These are phyloP conservation scores for Aleiodes sp. DNA, from an alignment of 1,140 invertebrate species.

Conservation along the genomic window DNA sequence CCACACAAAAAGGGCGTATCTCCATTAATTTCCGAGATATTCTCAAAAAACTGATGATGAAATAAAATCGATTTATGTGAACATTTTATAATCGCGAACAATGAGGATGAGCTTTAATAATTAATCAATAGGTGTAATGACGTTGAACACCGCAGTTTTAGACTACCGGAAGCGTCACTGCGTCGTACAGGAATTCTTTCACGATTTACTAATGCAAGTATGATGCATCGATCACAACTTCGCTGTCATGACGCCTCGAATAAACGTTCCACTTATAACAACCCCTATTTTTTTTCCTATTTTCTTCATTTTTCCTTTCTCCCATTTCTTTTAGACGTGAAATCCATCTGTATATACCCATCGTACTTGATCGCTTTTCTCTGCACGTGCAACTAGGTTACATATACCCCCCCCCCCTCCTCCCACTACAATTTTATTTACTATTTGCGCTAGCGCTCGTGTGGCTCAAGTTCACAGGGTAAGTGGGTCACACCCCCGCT, in stretches of 20 bases:
- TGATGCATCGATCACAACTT: conserved; percentile 26
- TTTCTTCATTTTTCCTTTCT: background rate
- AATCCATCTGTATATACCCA: background rate
- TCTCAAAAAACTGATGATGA: no score
- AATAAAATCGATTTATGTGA: no score
- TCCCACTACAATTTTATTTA: background rate
- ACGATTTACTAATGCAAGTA: conserved; percentile 14
- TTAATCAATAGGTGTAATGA: background rate
- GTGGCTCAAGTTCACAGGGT: conserved; percentile 56
- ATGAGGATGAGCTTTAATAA: no score
- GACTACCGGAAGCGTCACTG: background rate
- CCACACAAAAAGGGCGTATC: no score
- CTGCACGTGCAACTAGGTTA: conserved; percentile 7
- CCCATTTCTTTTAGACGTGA: background rate
- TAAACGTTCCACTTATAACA: conserved; percentile 17
- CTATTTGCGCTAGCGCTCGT: conserved; percentile 12
- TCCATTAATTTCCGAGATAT: no score
- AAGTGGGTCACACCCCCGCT: conserved; percentile 50
- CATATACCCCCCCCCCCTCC: conserved; percentile 1
- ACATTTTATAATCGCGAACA: no score
- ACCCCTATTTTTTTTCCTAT: no score
- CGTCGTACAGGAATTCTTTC: background rate
- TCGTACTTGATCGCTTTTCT: conserved; percentile 6
- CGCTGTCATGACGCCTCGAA: conserved; percentile 7
- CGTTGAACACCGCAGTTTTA: background rate